A percentile compares a stretch with the other conserved stretches of the same genome.
These are phyloP conservation scores for Sparus aurata DNA, from an alignment of 2,797 vertebrate genomes.

Conservation along the genomic window DNA sequence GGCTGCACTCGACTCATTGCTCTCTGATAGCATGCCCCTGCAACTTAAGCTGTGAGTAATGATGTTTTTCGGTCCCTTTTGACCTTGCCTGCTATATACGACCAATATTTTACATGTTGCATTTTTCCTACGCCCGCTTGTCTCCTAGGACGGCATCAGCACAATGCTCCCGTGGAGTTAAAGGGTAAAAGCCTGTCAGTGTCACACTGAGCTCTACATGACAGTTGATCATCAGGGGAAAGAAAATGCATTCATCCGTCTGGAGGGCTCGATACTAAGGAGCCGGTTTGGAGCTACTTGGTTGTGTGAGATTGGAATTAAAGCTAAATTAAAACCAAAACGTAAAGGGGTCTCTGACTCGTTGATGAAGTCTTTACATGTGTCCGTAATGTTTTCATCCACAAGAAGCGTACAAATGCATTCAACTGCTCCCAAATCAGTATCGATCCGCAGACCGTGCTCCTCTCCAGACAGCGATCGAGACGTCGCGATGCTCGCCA, in stretches of 20 bases:
- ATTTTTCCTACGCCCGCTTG: conserved; percentile 34
- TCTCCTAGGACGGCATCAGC: conserved; percentile 42
- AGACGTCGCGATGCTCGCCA: conserved; percentile 76
- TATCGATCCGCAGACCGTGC: conserved; percentile 84
- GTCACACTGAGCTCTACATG: conserved; percentile 38
- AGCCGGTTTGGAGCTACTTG: conserved; percentile 13
- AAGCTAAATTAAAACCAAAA: neutral
- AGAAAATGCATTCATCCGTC: conserved; percentile 15
- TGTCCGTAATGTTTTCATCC: conserved; percentile 41
- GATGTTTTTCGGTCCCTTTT: conserved; percentile 62
- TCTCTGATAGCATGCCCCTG: conserved; percentile 62
- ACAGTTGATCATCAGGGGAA: conserved; percentile 50
- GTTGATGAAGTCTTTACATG: conserved; percentile 33
- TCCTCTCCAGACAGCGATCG: conserved; percentile 80
- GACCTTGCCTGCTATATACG: conserved; percentile 58
- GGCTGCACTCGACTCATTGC: conserved; percentile 69
- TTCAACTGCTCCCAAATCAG: conserved; percentile 77
- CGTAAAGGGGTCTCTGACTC: neutral
- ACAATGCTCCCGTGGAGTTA: neutral
- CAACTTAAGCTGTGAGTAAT: conserved; percentile 73
- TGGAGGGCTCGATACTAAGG: conserved; percentile 8
- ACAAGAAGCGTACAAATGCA: conserved; percentile 63
- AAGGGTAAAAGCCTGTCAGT: conserved; percentile 22
- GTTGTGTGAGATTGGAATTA: neutral
- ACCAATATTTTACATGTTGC: conserved; percentile 56